phyloP scores from a whole-genome alignment of 1,140 invertebrate genomes.

The Drosophila subpulchrella region DNA sequence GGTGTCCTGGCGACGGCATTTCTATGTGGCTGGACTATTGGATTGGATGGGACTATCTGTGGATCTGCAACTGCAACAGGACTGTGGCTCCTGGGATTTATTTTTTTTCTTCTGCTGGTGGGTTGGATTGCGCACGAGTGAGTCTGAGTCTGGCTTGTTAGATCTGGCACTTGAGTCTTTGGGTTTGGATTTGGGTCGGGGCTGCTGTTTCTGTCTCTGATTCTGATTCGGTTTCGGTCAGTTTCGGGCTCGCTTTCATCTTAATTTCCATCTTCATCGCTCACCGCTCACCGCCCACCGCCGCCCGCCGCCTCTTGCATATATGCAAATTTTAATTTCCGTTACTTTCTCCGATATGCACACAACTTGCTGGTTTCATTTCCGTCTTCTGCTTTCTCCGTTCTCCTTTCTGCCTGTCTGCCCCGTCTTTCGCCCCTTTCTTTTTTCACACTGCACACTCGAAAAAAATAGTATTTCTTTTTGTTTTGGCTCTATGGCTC shows the following conservation, averaged over 20 bases:
- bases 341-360: slow-evolving; percentile 70
- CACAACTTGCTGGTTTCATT: slow-evolving; percentile 79
- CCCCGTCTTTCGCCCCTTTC: neutral
- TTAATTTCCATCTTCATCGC: slow-evolving; percentile 54
- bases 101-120: slow-evolving; percentile 9
- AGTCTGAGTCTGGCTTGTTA: slow-evolving; percentile 17
- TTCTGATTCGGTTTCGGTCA: neutral
- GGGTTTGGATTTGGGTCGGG: too few relatives aligned
- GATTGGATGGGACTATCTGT: neutral
- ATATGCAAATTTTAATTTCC: slow-evolving; percentile 84
- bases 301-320: slow-evolving; percentile 29
- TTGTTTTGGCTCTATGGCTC: neutral
- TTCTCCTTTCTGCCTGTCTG: neutral
- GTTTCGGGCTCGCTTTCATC: slow-evolving; percentile 22
- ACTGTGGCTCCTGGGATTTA: slow-evolving; percentile 1
- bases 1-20: slow-evolving; percentile 72
- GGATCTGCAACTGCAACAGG: neutral
- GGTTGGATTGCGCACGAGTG: slow-evolving; percentile 42
- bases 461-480: slow-evolving; percentile 24
- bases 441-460: slow-evolving; percentile 11
- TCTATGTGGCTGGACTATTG: slow-evolving; percentile 17
- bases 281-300: slow-evolving; percentile 20
- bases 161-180: slow-evolving; percentile 52
- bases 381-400: slow-evolving; percentile 45
- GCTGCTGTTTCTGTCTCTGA: slow-evolving; percentile 3